A percentile compares a stretch with the other conserved stretches of the same genome.
These are phyloP conservation scores for Drosophila arizonae DNA, from an alignment of 1,140 invertebrate species.

Conservation along the genomic window DNA sequence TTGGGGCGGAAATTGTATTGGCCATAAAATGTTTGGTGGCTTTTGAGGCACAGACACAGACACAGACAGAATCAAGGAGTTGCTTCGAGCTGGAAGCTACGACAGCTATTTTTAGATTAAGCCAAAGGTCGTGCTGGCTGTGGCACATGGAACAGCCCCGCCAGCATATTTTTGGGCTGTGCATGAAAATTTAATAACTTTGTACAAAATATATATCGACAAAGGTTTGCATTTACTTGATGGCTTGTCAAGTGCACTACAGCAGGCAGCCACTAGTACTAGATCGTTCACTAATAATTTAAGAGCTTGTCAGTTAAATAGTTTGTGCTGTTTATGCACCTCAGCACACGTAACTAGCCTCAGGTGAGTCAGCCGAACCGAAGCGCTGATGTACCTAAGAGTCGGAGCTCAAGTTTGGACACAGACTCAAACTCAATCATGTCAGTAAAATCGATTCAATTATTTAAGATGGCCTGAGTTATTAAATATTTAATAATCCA, in stretches of 20 bases:
- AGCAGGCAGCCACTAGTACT: background rate
- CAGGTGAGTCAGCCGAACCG: background rate
- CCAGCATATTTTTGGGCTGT: constrained; percentile 5
- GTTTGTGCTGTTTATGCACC: constrained; percentile 9
- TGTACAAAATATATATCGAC: constrained; percentile 21
- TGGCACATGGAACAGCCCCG: constrained; percentile 15
- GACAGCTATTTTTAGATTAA: constrained; percentile 55
- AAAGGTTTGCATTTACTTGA: constrained; percentile 39
- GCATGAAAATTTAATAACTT: constrained; percentile 49
- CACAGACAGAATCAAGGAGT: constrained; percentile 12
- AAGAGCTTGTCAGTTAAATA: constrained; percentile 17
- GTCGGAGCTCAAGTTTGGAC: background rate
- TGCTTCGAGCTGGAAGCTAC: constrained; percentile 19
- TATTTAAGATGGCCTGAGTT: background rate
- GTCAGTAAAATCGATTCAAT: background rate
- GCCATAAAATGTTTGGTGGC: constrained; percentile 47
- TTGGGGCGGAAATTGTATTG: constrained; percentile 33
- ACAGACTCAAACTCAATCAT: background rate
- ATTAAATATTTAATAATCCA: no score
- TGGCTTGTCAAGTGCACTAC: constrained; percentile 59
- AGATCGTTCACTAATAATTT: constrained; percentile 25
- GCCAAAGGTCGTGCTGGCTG: constrained; percentile 29
- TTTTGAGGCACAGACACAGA: constrained; percentile 8
- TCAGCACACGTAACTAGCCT: background rate
- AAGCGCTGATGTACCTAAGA: background rate